These are phyloP conservation scores for Electrophaes corylata DNA, from an alignment of 2,888 invertebrate species.

Conservation along the genomic window DNA sequence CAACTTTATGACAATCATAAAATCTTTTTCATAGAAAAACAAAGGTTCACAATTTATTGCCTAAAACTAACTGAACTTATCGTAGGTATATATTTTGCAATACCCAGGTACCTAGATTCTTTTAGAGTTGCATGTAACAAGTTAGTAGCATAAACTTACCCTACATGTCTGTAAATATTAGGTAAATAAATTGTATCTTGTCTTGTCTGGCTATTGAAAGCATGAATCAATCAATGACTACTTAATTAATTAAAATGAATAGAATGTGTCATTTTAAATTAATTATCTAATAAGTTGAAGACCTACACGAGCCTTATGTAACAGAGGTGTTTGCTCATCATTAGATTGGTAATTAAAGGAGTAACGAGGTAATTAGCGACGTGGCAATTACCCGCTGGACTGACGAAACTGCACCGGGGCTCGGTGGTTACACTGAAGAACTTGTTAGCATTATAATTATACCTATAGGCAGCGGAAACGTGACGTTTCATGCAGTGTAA, in stretches of 20 bases:
- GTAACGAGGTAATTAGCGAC: slow-evolving; percentile 14
- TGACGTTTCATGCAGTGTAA: too few relatives aligned
- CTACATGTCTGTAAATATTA: too few relatives aligned
- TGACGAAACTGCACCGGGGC: slow-evolving; percentile 9
- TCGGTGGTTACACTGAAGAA: background rate
- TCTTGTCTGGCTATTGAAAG: background rate
- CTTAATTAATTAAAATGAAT: background rate
- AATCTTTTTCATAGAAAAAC: too few relatives aligned
- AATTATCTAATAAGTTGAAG: background rate
- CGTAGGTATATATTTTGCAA: too few relatives aligned
- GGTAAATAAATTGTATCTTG: too few relatives aligned
- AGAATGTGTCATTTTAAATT: background rate
- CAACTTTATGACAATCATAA: too few relatives aligned
- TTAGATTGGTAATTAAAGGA: slow-evolving; percentile 21
- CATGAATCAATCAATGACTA: background rate
- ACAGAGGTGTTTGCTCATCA: background rate
- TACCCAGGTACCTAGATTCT: too few relatives aligned
- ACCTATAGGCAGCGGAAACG: background rate
- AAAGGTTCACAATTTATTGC: too few relatives aligned
- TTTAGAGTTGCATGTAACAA: too few relatives aligned
- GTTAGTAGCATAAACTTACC: too few relatives aligned
- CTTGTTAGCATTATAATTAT: background rate
- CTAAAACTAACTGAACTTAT: too few relatives aligned
- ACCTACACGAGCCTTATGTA: slow-evolving; percentile 7
- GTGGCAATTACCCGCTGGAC: slow-evolving; percentile 10